Base-by-base conservation (phyloP, 2,797 vertebrate genomes). In the Falco peregrinus region DNA sequence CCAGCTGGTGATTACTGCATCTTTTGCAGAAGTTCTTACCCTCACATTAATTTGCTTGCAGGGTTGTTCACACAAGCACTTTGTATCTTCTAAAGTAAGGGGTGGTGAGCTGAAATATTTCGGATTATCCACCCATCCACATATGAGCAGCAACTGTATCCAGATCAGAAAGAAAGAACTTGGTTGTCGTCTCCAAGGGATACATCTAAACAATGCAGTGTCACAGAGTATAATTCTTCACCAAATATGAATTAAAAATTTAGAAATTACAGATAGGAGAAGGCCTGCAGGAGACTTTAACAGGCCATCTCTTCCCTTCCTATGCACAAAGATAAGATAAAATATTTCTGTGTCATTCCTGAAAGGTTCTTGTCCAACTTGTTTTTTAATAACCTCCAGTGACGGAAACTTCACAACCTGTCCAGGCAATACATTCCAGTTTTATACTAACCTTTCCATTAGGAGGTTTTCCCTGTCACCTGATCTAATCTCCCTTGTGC, bases 391-490 rank as follows among this genome's bases (percentile, higher is more conserved):
- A 84, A 86, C 16, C 11, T 78, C 22, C 65, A 86, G 19, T 51
- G 47, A 76, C 0, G 4, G 82, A 81, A 95, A 79, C 31, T 84
- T 83, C 31, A 85, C 48, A 92, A 25, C 60, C 39, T 82, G 50
- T 53, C 37, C 65, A 71, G 75, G 41, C 59, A 91, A 68, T 28
- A 31, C 16, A 26, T 94, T 93, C 73, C 73, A 76, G 51, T 17
- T 8, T 25, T 79, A 33, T 60, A 57, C 10, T 76, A 90, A 71
- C 39, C 50, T 79, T 87, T 91, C 75, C 75, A 18, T 35, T 74
- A n/a, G 31, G 29, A 91, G 28, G 3, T 45, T 94, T 93, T 95
- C 90, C 69, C 82, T 93, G 91, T 90, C 80, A 79, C 91, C 65
- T 90, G 87, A 51, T 86, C 79, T 90, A 88, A 95, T 84, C 76